Evolutionary conservation across 2,888 invertebrate species (phyloP).

Genomic region (Perdita meconis): DNA sequence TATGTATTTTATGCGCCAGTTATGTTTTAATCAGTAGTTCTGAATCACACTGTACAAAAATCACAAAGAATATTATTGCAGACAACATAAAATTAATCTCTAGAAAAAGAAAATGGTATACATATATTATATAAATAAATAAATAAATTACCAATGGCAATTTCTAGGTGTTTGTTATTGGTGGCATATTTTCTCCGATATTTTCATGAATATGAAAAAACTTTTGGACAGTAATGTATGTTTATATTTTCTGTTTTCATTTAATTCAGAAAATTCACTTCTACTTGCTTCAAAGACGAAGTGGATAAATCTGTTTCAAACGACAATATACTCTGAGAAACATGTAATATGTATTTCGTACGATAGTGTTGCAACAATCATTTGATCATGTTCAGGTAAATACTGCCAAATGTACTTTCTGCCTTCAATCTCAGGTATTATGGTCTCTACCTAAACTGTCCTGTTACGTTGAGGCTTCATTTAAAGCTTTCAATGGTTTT

Average conservation of each 20-base stretch:
- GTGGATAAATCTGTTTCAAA: constrained; percentile 60
- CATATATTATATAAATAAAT: neutral
- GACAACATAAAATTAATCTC: too few relatives aligned
- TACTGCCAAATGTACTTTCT: constrained; percentile 60
- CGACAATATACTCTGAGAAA: constrained; percentile 69
- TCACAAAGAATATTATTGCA: neutral
- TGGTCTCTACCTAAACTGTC: constrained; percentile 36
- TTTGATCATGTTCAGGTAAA: constrained; percentile 62
- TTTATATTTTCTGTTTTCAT: constrained; percentile 12
- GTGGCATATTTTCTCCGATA: neutral
- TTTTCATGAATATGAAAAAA: constrained; percentile 26
- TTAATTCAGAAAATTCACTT: constrained; percentile 33
- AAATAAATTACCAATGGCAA: neutral
- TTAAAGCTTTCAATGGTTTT: constrained; percentile 44
- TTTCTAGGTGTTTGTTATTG: neutral
- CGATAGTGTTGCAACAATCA: constrained; percentile 53
- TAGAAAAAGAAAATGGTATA: neutral
- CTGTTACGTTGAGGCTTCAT: constrained; percentile 30
- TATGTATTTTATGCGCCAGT: too few relatives aligned
- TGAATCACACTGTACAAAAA: neutral
- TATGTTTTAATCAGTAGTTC: too few relatives aligned
- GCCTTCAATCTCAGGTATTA: constrained; percentile 38
- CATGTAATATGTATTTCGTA: constrained; percentile 63
- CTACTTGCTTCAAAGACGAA: constrained; percentile 34
- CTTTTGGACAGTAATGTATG: constrained; percentile 29